phyloP scores from a whole-genome alignment of 2,113 vertebrate species.

The Alligator sinensis region DNA sequence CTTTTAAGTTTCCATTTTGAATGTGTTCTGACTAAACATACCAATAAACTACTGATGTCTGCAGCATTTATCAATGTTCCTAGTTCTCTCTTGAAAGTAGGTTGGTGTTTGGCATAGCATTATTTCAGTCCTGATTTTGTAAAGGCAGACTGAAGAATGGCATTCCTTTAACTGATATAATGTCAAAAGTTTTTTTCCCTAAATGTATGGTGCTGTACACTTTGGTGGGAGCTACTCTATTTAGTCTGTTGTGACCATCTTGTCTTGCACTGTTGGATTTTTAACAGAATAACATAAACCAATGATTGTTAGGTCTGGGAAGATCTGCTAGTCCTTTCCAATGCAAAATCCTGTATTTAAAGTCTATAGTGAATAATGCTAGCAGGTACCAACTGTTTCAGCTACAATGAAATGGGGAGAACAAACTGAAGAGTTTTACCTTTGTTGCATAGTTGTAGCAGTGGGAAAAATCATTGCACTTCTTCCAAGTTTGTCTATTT shows the following conservation, averaged over 20 bases:
- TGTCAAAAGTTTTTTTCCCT: background rate
- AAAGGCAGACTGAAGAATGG: background rate
- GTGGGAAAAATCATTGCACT: background rate
- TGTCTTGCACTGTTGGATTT: background rate
- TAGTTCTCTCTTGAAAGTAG: conserved; percentile 74
- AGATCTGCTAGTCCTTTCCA: background rate
- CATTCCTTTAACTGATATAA: background rate
- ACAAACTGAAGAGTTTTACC: background rate
- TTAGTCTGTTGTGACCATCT: background rate
- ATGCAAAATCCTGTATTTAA: background rate
- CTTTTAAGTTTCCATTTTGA: conserved; percentile 89
- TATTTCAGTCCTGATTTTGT: background rate
- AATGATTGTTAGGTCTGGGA: background rate
- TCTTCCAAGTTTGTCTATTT: background rate
- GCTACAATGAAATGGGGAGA: background rate
- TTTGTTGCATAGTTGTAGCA: background rate
- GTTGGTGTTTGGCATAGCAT: background rate
- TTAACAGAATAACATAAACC: background rate
- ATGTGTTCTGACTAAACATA: conserved; percentile 98
- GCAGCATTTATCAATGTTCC: conserved; percentile 86
- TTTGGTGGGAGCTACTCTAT: background rate
- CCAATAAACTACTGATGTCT: conserved; percentile 99
- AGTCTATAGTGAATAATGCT: background rate
- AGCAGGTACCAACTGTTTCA: background rate
- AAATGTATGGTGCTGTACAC: background rate